phyloP scores from a whole-genome alignment of 30 jellyfish, hydroid and myxozoan genomes.

The Chironex yamaguchii region DNA sequence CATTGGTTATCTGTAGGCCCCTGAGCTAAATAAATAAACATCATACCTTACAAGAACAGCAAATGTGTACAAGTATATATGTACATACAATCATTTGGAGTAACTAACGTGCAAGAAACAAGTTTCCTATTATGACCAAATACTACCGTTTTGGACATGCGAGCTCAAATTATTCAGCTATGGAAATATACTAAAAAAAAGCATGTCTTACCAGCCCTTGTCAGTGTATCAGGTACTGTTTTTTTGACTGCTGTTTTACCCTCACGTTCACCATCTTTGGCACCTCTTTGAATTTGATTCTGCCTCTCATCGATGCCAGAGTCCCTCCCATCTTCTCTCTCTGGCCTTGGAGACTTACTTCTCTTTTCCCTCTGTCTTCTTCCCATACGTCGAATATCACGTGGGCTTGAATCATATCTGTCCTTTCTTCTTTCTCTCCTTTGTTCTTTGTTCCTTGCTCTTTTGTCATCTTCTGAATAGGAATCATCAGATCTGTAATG shows the following conservation, averaged over 20 bases:
- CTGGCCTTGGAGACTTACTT: background rate
- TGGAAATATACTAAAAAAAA: too few species aligned
- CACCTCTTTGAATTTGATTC: background rate
- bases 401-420: background rate
- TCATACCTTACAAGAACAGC: too few species aligned
- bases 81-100: too few species aligned
- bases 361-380: background rate
- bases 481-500: background rate
- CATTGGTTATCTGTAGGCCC: too few species aligned
- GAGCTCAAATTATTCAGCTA: too few species aligned
- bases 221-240: constrained; percentile 78
- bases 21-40: too few species aligned
- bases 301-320: background rate
- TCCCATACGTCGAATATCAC: background rate
- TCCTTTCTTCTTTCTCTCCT: constrained; percentile 14
- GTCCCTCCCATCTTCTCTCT: background rate
- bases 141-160: too few species aligned
- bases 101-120: too few species aligned
- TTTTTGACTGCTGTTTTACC: constrained; percentile 38
- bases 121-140: too few species aligned
- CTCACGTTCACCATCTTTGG: constrained; percentile 8
- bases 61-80: too few species aligned
- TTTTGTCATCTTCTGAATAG: background rate
- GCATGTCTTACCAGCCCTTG: constrained; percentile 88
- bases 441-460: constrained; percentile 20